Evolutionary conservation across 2,113 vertebrate species (phyloP).

Genomic region (Labeo catla): DNA sequence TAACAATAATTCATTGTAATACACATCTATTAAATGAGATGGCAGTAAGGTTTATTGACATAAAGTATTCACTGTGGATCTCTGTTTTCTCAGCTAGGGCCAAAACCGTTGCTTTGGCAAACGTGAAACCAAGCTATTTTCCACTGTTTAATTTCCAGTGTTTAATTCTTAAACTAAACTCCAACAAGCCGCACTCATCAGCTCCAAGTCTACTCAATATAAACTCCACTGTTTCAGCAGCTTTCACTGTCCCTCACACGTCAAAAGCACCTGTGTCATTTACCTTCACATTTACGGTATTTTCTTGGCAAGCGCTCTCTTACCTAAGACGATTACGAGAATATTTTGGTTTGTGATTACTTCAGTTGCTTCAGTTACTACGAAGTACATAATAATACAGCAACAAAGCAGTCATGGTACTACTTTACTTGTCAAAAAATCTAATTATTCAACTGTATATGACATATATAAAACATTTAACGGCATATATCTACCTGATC

Average conservation of each 20-base stretch:
- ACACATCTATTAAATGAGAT: slow-evolving; percentile 61
- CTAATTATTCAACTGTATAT: neutral
- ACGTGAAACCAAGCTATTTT: slow-evolving; percentile 54
- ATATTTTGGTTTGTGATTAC: neutral
- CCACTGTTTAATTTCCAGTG: slow-evolving; percentile 52
- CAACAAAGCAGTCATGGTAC: neutral
- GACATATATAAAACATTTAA: too few species aligned
- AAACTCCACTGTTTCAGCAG: slow-evolving; percentile 12
- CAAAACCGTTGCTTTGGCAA: slow-evolving; percentile 67
- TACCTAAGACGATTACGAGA: neutral
- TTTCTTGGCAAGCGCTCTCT: slow-evolving; percentile 2
- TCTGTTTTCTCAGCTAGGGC: slow-evolving; percentile 65
- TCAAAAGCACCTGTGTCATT: neutral
- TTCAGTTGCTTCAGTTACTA: neutral
- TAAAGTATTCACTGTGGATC: slow-evolving; percentile 66
- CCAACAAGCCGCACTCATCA: slow-evolving; percentile 16
- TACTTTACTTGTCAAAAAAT: neutral
- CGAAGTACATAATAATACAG: neutral
- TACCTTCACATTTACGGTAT: slow-evolving; percentile 3
- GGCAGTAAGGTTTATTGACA: slow-evolving; percentile 69
- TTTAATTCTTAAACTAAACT: slow-evolving; percentile 41
- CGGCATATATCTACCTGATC: too few species aligned
- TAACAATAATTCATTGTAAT: slow-evolving; percentile 64
- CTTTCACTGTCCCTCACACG: neutral
- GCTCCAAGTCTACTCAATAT: slow-evolving; percentile 12